These are phyloP conservation scores for Campylomormyrus numenius DNA, from an alignment of 2,113 vertebrate genomes.

Conservation along the genomic window DNA sequence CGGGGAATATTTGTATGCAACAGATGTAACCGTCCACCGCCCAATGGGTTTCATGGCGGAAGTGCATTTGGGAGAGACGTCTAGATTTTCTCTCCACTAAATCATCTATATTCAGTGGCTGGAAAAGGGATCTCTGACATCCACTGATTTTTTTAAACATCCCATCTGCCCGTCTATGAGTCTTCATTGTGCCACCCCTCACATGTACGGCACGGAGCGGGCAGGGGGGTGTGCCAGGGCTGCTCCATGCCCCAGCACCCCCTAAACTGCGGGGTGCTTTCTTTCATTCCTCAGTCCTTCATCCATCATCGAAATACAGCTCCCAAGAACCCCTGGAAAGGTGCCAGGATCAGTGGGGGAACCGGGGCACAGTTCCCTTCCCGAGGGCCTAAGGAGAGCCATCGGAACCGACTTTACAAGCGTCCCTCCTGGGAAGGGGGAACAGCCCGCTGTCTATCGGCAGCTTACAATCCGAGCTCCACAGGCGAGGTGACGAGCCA, in stretches of 20 bases:
- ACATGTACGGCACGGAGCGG: background rate
- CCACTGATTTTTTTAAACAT: background rate
- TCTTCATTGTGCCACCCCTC: background rate
- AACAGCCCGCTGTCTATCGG: constrained; percentile 8
- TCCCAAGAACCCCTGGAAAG: constrained; percentile 22
- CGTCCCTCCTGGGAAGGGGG: constrained; percentile 21
- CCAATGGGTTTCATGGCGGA: background rate
- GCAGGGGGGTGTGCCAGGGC: background rate
- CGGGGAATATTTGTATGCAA: background rate
- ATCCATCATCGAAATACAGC: constrained; percentile 24
- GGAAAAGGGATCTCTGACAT: background rate
- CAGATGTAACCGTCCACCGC: background rate
- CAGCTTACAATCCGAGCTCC: constrained; percentile 28
- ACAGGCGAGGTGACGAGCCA: constrained; percentile 31
- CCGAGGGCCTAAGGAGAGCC: constrained; percentile 37
- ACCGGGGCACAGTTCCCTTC: constrained; percentile 33
- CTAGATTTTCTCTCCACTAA: background rate
- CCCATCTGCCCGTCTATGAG: background rate
- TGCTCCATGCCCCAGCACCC: background rate
- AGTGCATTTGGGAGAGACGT: constrained; percentile 9
- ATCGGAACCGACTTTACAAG: constrained; percentile 36
- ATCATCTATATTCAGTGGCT: constrained; percentile 12
- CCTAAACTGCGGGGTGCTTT: background rate
- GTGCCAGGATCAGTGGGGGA: constrained; percentile 40
- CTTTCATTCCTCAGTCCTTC: background rate